These are phyloP conservation scores for Pseudachorutes palmiensis DNA, from an alignment of 1,140 invertebrate genomes.

Conservation along the genomic window DNA sequence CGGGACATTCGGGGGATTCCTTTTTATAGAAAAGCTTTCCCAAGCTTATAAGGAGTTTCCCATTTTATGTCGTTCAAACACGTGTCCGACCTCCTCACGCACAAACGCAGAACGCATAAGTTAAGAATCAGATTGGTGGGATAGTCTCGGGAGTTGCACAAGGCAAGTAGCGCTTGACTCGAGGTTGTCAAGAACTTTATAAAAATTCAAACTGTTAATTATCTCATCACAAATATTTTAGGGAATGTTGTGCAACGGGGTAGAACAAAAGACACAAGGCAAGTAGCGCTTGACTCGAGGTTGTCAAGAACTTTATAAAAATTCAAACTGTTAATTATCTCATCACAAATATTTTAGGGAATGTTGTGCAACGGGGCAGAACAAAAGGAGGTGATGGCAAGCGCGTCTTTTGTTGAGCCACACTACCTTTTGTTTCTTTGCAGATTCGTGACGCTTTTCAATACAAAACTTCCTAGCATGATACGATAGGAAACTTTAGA, in stretches of 20 bases:
- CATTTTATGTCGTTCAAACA: too few species aligned
- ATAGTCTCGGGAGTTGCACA: too few species aligned
- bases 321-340: background rate
- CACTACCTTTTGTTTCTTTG: too few species aligned
- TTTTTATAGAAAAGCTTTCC: background rate
- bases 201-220: background rate
- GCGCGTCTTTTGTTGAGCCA: too few species aligned
- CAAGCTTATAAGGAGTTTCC: background rate
- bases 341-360: too few species aligned
- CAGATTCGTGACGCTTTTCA: background rate
- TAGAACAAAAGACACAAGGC: too few species aligned
- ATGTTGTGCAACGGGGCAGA: too few species aligned
- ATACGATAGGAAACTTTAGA: background rate
- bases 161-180: background rate
- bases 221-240: too few species aligned
- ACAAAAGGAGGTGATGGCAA: too few species aligned
- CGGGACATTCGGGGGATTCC: background rate
- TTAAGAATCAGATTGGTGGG: background rate
- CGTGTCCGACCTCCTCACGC: background rate
- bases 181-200: background rate
- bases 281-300: background rate
- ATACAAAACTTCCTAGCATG: background rate
- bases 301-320: background rate
- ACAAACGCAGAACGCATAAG: background rate
- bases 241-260: too few species aligned